Conservation (phyloP, 2,113 vertebrate species). For the Zosterops pallidus region DNA sequence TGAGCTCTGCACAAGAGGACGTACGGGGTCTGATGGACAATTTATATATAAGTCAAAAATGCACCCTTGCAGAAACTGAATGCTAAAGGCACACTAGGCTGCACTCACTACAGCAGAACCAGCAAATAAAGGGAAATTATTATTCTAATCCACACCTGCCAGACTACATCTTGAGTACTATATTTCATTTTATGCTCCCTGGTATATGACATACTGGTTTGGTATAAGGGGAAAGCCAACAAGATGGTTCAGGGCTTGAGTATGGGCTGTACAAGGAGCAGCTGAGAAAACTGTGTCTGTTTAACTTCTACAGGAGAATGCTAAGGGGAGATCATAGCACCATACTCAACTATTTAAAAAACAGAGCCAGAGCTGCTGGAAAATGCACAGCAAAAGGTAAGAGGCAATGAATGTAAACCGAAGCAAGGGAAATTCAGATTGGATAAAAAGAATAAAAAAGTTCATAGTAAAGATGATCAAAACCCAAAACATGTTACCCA, state of each 20-base stretch:
- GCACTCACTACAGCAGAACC: neutral
- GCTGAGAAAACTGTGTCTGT: neutral
- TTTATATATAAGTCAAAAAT: neutral
- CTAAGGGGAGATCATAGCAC: neutral
- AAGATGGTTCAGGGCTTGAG: neutral
- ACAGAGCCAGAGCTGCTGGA: neutral
- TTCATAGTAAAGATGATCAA: neutral
- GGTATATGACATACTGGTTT: neutral
- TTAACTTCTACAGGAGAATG: neutral
- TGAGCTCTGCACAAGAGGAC: neutral
- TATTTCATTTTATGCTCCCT: neutral
- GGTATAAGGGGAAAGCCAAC: neutral
- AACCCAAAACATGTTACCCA: neutral
- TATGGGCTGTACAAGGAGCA: neutral
- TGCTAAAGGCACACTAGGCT: neutral
- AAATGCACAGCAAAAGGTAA: neutral
- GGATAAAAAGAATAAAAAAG: neutral
- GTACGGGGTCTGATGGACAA: neutral
- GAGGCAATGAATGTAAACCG: neutral
- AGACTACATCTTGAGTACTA: neutral
- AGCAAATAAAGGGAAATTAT: neutral
- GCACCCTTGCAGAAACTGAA: neutral
- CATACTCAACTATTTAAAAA: neutral
- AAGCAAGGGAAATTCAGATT: neutral
- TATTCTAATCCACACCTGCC: neutral